phyloP scores from a whole-genome alignment of 1,140 invertebrate species.

The Oryctes rhinoceros region DNA sequence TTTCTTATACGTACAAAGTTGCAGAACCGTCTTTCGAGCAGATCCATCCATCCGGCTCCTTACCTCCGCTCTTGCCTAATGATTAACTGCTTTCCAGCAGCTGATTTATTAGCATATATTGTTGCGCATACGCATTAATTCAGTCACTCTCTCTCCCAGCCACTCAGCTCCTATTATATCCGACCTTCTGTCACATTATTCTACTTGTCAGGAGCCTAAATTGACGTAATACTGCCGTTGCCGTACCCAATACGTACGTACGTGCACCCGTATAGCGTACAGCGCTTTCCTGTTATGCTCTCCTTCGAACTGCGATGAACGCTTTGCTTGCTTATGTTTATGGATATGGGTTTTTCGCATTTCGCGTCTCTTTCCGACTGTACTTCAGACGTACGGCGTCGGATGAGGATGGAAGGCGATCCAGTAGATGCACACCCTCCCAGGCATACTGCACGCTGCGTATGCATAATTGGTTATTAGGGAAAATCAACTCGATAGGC shows the following conservation, averaged over 20 bases:
- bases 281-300: background rate
- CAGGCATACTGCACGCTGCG: slow-evolving; percentile 11
- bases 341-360: slow-evolving; percentile 27
- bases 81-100: slow-evolving; percentile 13
- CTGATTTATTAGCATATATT: slow-evolving; percentile 22
- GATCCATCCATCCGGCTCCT: no score
- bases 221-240: slow-evolving; percentile 3
- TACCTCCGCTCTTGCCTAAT: background rate
- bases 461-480: slow-evolving; percentile 36
- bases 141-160: background rate
- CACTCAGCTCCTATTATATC: slow-evolving; percentile 16
- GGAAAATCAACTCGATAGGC: slow-evolving; percentile 26
- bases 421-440: background rate
- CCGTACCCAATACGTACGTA: background rate
- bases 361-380: background rate
- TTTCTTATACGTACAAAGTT: no score
- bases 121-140: slow-evolving; percentile 15
- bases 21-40: no score
- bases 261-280: background rate
- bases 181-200: slow-evolving; percentile 43
- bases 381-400: background rate
- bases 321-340: slow-evolving; percentile 40
- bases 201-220: slow-evolving; percentile 38
- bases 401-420: background rate
- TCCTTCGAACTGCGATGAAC: background rate